A percentile compares a stretch with the other conserved stretches of the same genome.
These are phyloP conservation scores for Enteromius viviparus DNA, from an alignment of 2,797 vertebrate genomes.

Conservation along the genomic window DNA sequence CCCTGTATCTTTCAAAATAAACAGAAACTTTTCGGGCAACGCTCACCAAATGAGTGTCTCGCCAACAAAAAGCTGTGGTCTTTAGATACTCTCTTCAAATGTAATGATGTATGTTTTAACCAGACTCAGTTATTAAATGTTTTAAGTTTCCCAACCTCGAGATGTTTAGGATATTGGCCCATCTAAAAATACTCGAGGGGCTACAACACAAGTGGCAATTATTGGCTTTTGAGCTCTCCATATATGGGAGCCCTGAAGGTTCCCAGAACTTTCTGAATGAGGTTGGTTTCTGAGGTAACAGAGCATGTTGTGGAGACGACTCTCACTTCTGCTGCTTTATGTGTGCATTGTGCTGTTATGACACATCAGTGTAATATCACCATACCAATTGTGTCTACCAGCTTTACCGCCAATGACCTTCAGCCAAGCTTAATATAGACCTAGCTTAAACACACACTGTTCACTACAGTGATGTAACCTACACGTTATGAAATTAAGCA, in stretches of 20 bases:
- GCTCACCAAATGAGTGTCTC: constrained; percentile 68
- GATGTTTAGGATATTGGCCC: constrained; percentile 69
- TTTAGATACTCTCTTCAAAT: constrained; percentile 66
- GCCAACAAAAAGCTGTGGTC: constrained; percentile 48
- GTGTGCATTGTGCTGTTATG: constrained; percentile 2
- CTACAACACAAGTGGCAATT: constrained; percentile 76
- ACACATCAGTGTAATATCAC: constrained; percentile 8
- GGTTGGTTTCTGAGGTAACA: constrained; percentile 71
- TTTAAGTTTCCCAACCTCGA: constrained; percentile 72
- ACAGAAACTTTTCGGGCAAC: constrained; percentile 59
- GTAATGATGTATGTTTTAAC: constrained; percentile 77
- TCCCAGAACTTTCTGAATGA: constrained; percentile 67
- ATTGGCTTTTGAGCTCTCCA: constrained; percentile 74
- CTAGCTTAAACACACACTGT: not conserved
- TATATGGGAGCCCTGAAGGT: constrained; percentile 66
- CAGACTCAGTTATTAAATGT: constrained; percentile 77
- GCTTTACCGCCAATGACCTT: constrained; percentile 25
- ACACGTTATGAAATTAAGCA: not conserved
- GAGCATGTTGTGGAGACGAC: constrained; percentile 54
- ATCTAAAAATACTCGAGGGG: constrained; percentile 77
- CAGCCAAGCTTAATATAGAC: not conserved
- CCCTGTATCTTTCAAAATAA: constrained; percentile 71
- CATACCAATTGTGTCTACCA: not conserved
- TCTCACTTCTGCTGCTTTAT: constrained; percentile 37
- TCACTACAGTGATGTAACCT: not conserved